Percentiles rank a stretch among this genome's conserved stretches.
phyloP scores from a whole-genome alignment of 2,113 vertebrate species.

The Petrocephalus microphthalmus region DNA sequence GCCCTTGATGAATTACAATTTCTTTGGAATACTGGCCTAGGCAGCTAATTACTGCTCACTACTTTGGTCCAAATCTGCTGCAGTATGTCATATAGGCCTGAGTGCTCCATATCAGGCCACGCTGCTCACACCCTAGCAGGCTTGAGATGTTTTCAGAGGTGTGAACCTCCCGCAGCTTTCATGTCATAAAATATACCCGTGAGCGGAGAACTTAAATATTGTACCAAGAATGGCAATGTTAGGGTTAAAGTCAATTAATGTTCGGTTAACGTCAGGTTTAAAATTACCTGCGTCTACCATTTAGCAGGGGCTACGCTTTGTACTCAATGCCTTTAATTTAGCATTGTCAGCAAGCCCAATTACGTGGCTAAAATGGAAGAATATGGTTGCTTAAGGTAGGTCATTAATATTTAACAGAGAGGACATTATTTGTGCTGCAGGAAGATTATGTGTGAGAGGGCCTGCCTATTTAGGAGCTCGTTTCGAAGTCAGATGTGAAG shows the following conservation, averaged over 20 bases:
- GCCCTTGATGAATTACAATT: background rate
- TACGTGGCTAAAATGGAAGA: background rate
- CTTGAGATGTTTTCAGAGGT: background rate
- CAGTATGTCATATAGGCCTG: background rate
- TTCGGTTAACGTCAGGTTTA: background rate
- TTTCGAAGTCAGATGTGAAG: slow-evolving; percentile 27
- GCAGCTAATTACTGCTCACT: background rate
- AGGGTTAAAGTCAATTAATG: background rate
- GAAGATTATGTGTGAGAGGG: background rate
- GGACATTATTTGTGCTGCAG: background rate
- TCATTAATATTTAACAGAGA: background rate
- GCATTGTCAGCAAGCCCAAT: background rate
- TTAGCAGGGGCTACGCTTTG: background rate
- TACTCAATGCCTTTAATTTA: background rate
- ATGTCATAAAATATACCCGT: background rate
- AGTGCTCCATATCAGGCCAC: background rate
- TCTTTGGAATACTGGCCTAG: background rate
- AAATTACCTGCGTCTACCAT: background rate
- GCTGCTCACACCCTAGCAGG: background rate
- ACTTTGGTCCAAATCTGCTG: background rate
- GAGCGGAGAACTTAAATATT: background rate
- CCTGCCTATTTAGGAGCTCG: background rate
- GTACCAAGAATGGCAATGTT: background rate
- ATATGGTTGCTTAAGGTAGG: background rate
- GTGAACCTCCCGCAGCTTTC: background rate